Evolutionary conservation across 2,113 vertebrate species (phyloP).

Genomic region (Cervus canadensis): DNA sequence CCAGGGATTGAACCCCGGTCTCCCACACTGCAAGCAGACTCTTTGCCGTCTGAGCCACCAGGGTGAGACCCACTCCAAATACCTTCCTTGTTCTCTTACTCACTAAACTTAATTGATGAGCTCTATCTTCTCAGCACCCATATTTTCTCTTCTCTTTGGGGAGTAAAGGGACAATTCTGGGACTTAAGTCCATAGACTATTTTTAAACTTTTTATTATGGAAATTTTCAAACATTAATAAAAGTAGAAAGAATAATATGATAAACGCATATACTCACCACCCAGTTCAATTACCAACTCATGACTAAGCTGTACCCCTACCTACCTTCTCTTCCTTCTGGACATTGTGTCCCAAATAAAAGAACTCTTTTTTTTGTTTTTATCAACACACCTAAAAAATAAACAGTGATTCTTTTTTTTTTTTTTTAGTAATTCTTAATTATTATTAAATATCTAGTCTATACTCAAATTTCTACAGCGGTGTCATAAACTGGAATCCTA

Average conservation of each 20-base stretch:
- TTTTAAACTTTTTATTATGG: background rate
- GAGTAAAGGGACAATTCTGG: background rate
- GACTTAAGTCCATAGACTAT: background rate
- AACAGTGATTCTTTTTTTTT: background rate
- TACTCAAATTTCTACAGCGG: background rate
- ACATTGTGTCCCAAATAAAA: background rate
- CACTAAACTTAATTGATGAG: background rate
- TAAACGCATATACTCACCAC: background rate
- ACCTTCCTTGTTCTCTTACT: background rate
- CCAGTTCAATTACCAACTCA: background rate
- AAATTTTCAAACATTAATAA: background rate
- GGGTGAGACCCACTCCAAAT: background rate
- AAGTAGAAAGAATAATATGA: background rate
- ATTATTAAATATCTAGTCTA: background rate
- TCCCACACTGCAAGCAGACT: background rate
- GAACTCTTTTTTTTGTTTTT: background rate
- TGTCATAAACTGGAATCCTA: background rate
- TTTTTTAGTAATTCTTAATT: background rate
- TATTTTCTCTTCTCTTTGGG: background rate
- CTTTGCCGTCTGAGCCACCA: background rate
- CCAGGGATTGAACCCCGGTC: background rate
- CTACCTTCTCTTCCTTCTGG: background rate
- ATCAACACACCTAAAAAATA: background rate
- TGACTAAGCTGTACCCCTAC: background rate
- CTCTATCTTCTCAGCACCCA: background rate